Conservation (phyloP, 2,797 vertebrate species). For the Tenualosa thibaudeaui region DNA sequence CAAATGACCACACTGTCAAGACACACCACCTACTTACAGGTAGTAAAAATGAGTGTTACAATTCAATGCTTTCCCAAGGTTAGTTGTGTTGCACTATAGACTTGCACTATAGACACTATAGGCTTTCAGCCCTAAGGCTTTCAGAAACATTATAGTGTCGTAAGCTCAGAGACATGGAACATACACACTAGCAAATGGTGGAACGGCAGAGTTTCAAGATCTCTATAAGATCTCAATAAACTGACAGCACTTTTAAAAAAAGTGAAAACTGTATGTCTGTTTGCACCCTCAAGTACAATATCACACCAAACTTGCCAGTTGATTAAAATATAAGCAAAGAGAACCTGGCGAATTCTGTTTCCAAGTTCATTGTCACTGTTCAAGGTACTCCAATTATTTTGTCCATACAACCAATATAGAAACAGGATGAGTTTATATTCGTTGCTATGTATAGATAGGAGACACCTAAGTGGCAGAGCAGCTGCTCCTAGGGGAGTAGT, state of each 20-base stretch:
- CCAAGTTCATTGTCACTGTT: constrained; percentile 13
- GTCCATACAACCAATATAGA: constrained; percentile 53
- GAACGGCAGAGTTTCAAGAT: background rate
- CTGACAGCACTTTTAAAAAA: background rate
- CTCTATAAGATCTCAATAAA: too few relatives aligned
- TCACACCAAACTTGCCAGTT: background rate
- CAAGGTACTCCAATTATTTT: constrained; percentile 39
- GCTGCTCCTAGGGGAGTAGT: constrained; percentile 65
- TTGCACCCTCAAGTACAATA: background rate
- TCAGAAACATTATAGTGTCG: background rate
- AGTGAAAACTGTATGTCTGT: background rate
- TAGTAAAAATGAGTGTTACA: background rate
- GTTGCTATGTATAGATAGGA: constrained; percentile 70
- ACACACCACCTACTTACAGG: background rate
- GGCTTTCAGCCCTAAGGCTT: background rate
- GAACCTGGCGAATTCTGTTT: background rate
- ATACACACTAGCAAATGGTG: background rate
- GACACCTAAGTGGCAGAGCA: constrained; percentile 65
- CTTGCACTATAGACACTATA: background rate
- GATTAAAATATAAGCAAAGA: background rate
- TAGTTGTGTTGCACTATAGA: background rate
- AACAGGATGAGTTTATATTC: constrained; percentile 69
- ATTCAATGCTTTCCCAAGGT: background rate
- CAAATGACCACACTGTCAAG: background rate
- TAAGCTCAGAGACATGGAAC: background rate